Evolutionary conservation across 2,113 vertebrate genomes (phyloP).

Genomic region (Pteruthius melanotis): DNA sequence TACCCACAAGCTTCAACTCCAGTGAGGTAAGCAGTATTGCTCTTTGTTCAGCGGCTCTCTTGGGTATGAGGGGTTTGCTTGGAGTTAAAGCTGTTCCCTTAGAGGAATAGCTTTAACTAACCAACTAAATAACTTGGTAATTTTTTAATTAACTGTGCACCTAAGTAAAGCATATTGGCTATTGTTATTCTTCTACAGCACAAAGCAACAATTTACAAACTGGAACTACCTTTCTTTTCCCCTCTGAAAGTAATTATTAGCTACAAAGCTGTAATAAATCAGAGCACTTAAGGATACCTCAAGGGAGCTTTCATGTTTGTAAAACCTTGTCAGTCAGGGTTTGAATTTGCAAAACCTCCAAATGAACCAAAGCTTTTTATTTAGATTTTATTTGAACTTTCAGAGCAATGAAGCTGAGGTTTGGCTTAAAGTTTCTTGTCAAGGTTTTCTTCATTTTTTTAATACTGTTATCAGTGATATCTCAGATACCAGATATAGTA

Average conservation of each 20-base stretch:
- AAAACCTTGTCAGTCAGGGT: background rate
- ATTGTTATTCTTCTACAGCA: background rate
- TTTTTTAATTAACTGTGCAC: background rate
- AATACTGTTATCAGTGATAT: background rate
- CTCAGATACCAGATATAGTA: background rate
- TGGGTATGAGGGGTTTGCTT: background rate
- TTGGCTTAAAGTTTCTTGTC: background rate
- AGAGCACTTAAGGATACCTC: background rate
- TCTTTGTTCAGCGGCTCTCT: background rate
- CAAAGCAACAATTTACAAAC: background rate
- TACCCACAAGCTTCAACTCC: background rate
- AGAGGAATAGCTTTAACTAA: background rate
- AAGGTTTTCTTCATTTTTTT: background rate
- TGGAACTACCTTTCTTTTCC: background rate
- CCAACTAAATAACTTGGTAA: background rate
- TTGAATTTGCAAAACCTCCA: background rate
- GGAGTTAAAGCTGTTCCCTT: background rate
- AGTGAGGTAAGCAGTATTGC: background rate
- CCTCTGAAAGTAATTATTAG: constrained; percentile 28
- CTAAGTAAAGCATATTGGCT: background rate
- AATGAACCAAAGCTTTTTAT: background rate
- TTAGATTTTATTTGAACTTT: background rate
- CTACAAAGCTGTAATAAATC: constrained; percentile 13
- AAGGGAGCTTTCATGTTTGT: background rate
- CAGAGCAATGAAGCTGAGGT: background rate